Evolutionary conservation across 2,888 invertebrate species (phyloP), one percentile per base, ranked within the genome.

Genomic region (Abrostola tripartita): DNA sequence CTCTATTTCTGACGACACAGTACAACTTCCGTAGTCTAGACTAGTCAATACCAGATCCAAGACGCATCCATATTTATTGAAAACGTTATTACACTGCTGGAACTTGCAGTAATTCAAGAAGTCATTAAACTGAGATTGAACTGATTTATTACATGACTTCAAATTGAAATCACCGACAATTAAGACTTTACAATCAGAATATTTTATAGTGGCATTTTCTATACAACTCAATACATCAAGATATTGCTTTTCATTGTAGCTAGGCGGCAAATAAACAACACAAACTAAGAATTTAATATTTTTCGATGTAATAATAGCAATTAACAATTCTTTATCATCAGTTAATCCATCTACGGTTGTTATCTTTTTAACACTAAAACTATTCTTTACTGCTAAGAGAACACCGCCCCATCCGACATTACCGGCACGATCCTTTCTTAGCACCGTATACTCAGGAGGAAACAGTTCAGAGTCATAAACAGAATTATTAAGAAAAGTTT

Each of bases 191-290:
- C 8, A 59, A 0, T 60, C 47, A 14, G 37, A 37, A 59, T 59
- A 59, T 24, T 10, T 14, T 37, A 1, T n/a, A 9, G 47, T 24
- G 0, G 52, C 52, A 36, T 60, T 60, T 38, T 60, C 60, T 5
- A 60, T 60, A 60, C 62, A 62, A 8, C n/a, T 57, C 35, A 62
- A 47, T 0, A 62, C 62, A 57, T 62, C 41, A 5, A 47, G 44
- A 40, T 62, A 62, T 37, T 57, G 56, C 11, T 62, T 52, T 9
- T 56, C 52, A 12, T 12, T 52, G n/a, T 62, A 62, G 8, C n/a
- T 61, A 5, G 55, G 61, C 6, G 61, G 61, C 14, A 56, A 44
- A 9, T 61, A 61, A 8, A 54, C 61, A 12, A 42, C 61, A 51
- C 55, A 51, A 5, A 55, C 11, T n/a, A n/a, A n/a, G n/a, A n/a